Percentiles rank a stretch among this genome's conserved stretches.
These are phyloP conservation scores for Esox niger DNA, from an alignment of 2,113 vertebrate genomes.

Conservation along the genomic window DNA sequence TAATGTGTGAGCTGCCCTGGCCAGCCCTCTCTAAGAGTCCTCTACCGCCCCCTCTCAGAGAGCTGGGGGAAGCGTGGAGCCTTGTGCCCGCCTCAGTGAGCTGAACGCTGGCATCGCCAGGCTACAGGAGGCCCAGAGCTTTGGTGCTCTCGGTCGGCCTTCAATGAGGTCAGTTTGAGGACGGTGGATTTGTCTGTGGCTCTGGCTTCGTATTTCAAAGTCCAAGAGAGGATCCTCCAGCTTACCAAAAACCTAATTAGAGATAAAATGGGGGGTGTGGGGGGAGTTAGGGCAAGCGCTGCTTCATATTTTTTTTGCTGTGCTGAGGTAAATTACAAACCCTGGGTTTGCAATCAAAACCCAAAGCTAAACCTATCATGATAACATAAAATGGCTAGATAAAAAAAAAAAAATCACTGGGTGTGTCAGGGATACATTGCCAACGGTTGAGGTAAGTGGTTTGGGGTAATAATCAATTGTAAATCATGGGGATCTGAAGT, in stretches of 20 bases:
- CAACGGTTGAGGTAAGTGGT: too few species aligned
- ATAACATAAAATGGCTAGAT: neutral
- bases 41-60: conserved; percentile 14
- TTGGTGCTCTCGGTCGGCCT: neutral
- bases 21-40: neutral
- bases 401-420: neutral
- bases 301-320: neutral
- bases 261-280: neutral
- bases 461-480: too few species aligned
- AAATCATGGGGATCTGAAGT: neutral
- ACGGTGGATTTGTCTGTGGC: neutral
- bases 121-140: neutral
- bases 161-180: conserved; percentile 13
- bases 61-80: neutral
- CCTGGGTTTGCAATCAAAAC: neutral
- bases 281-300: too few species aligned
- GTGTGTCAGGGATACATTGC: neutral
- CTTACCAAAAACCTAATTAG: neutral
- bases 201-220: neutral
- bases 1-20: neutral
- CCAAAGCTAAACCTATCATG: neutral
- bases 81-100: neutral
- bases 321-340: neutral
- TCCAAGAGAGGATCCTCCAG: conserved; percentile 1
- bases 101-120: neutral